These are phyloP conservation scores for Epizoanthus scotinus DNA, from an alignment of 92 coral and sea anemone species.

Conservation along the genomic window DNA sequence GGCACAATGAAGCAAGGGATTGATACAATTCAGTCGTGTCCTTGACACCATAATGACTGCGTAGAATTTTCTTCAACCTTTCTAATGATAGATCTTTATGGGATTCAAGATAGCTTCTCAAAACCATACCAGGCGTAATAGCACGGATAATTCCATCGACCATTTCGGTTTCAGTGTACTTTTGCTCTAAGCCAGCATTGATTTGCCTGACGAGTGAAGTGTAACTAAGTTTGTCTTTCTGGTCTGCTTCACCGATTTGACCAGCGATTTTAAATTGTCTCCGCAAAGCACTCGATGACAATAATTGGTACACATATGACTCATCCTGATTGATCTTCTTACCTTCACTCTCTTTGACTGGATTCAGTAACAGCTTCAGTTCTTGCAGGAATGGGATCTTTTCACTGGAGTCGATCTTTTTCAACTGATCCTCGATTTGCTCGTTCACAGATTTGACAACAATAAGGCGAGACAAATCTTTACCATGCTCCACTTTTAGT, in stretches of 20 bases:
- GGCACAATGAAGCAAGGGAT: slow-evolving; percentile 49
- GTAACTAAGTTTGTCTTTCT: slow-evolving; percentile 63
- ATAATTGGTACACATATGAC: slow-evolving; percentile 22
- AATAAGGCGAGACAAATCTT: slow-evolving; percentile 4
- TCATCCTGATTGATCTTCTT: slow-evolving; percentile 9
- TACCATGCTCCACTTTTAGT: slow-evolving; percentile 7
- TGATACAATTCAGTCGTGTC: slow-evolving; percentile 60
- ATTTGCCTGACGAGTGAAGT: slow-evolving; percentile 67
- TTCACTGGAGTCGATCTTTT: not conserved
- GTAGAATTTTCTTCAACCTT: slow-evolving; percentile 51
- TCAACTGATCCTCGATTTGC: slow-evolving; percentile 3
- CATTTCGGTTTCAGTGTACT: slow-evolving; percentile 51
- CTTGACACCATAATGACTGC: slow-evolving; percentile 66
- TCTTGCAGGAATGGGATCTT: slow-evolving; percentile 16
- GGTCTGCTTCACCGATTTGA: slow-evolving; percentile 53
- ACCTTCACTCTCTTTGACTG: slow-evolving; percentile 2
- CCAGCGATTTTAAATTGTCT: slow-evolving; percentile 52
- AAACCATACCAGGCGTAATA: slow-evolving; percentile 47
- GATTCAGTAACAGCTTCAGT: slow-evolving; percentile 8
- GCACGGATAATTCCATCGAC: slow-evolving; percentile 60
- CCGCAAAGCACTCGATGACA: slow-evolving; percentile 29
- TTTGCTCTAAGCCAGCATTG: slow-evolving; percentile 43
- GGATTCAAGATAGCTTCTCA: slow-evolving; percentile 53
- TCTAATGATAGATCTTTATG: slow-evolving; percentile 44
- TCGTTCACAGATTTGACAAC: slow-evolving; percentile 5